Percentiles rank a stretch among this genome's conserved stretches.
Conservation (phyloP, 2,888 invertebrate species). For the Diarsia dahlii region DNA sequence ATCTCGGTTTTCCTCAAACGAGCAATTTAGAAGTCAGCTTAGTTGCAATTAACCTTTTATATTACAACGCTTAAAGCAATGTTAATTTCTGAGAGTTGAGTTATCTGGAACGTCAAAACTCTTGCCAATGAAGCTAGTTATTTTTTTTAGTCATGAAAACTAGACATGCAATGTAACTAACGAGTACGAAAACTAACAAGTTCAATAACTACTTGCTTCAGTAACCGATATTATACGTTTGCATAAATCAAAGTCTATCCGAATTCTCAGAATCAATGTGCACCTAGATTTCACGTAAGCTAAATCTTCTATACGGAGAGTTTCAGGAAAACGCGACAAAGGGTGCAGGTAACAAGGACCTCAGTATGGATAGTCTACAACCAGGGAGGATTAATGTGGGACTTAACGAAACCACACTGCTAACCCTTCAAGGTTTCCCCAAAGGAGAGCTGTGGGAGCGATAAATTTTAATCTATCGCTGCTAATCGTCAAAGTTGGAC, state of each 20-base stretch:
- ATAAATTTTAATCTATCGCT: slow-evolving; percentile 84
- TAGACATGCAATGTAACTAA: not conserved
- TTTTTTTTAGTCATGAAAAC: not conserved
- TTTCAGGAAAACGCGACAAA: not conserved
- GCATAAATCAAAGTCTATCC: not conserved
- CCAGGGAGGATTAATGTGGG: slow-evolving; percentile 65
- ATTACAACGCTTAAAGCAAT: not conserved
- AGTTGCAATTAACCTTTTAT: not conserved
- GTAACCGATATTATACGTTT: not conserved
- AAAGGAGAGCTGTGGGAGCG: slow-evolving; percentile 71
- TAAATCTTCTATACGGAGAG: not conserved
- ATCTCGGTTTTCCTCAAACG: not conserved
- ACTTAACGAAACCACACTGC: slow-evolving; percentile 63
- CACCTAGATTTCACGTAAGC: not conserved
- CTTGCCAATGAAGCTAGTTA: not conserved
- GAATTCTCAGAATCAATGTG: not conserved
- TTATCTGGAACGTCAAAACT: not conserved
- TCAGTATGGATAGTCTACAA: slow-evolving; percentile 40
- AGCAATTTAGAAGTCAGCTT: not conserved
- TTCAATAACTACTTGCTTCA: not conserved
- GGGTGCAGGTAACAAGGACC: slow-evolving; percentile 18
- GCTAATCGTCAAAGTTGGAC: slow-evolving; percentile 83
- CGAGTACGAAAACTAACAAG: not conserved
- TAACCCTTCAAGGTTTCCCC: slow-evolving; percentile 70
- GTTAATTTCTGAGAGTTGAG: not conserved